Conservation (phyloP, 2,888 invertebrate species). For the Cataglyphis livida region DNA sequence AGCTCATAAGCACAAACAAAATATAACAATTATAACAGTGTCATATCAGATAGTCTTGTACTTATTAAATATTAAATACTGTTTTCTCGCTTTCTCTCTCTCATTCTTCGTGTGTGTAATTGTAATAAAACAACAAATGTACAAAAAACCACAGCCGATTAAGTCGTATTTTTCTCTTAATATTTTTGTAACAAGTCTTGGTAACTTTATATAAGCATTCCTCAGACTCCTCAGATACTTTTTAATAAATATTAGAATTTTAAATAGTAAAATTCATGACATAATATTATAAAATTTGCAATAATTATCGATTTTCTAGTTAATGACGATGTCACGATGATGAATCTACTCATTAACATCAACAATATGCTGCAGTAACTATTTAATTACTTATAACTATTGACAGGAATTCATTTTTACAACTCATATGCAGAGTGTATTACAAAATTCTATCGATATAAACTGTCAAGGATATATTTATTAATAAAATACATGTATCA, state of each 20-base stretch:
- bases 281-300: slow-evolving; percentile 29
- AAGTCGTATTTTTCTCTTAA: slow-evolving; percentile 48
- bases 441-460: slow-evolving; percentile 27
- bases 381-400: slow-evolving; percentile 18
- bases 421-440: neutral
- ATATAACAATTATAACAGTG: slow-evolving; percentile 34
- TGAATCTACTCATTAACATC: slow-evolving; percentile 7
- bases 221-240: neutral
- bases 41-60: slow-evolving; percentile 42
- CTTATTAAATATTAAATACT: slow-evolving; percentile 67
- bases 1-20: slow-evolving; percentile 11
- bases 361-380: slow-evolving; percentile 19
- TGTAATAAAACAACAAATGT: slow-evolving; percentile 41
- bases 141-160: slow-evolving; percentile 69
- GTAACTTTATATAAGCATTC: slow-evolving; percentile 32
- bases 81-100: slow-evolving; percentile 25
- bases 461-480: neutral
- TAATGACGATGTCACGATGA: slow-evolving; percentile 19
- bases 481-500: neutral
- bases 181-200: slow-evolving; percentile 24
- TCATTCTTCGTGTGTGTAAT: slow-evolving; percentile 2
- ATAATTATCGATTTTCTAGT: slow-evolving; percentile 11
- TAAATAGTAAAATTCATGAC: slow-evolving; percentile 12
- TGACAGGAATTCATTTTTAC: slow-evolving; percentile 8
- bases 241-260: slow-evolving; percentile 32